Percentiles rank a stretch among this genome's conserved stretches.
phyloP scores from a whole-genome alignment of 1,140 invertebrate genomes.

The Andrena cerasifolii region DNA sequence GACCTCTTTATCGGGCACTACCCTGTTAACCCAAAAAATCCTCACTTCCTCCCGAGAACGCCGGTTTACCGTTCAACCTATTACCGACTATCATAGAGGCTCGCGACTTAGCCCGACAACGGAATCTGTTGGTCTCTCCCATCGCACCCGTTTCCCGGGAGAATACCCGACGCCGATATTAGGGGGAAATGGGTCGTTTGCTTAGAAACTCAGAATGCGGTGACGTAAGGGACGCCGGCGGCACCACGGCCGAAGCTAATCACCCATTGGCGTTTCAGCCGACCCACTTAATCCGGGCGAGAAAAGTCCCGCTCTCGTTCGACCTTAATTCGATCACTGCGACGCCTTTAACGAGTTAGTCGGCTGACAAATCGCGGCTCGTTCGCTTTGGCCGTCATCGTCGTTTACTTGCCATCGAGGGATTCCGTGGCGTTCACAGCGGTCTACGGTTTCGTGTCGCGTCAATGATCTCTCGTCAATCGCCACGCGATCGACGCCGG shows the following conservation, averaged over 20 bases:
- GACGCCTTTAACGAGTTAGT: constrained; percentile 48
- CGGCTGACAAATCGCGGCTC: constrained; percentile 51
- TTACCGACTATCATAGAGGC: no score
- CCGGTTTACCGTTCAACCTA: no score
- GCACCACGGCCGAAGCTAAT: constrained; percentile 49
- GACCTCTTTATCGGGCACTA: constrained; percentile 43
- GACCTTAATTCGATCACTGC: constrained; percentile 63
- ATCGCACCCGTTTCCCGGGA: no score
- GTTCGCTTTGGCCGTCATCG: background rate
- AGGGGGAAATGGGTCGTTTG: constrained; percentile 42
- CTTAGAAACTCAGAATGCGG: constrained; percentile 36
- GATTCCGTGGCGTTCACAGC: constrained; percentile 16
- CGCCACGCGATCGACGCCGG: constrained; percentile 22
- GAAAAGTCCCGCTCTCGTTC: constrained; percentile 51
- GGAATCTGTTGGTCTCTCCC: no score
- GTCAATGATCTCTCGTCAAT: constrained; percentile 37
- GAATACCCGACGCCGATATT: no score
- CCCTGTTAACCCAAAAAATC: constrained; percentile 9
- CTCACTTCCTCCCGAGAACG: background rate
- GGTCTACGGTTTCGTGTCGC: background rate
- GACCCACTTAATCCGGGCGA: constrained; percentile 61
- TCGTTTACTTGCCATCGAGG: background rate
- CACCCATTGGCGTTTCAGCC: constrained; percentile 46
- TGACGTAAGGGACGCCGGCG: constrained; percentile 39
- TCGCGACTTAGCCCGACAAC: no score